Conservation (phyloP, 2,797 vertebrate species). For the Myotis findleyi region DNA sequence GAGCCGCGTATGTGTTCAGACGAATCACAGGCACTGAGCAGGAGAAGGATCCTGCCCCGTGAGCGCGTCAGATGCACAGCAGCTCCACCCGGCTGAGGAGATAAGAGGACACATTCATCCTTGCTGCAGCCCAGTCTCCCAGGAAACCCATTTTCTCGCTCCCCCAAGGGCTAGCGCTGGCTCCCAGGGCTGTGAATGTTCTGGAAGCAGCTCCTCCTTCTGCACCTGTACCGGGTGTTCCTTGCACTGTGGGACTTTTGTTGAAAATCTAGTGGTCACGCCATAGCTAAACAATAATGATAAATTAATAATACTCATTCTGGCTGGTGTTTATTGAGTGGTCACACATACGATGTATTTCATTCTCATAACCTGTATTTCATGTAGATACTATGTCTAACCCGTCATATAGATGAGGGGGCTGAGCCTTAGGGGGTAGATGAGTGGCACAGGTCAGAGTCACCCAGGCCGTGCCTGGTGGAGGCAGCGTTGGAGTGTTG, state of each 20-base stretch:
- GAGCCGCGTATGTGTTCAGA: not conserved
- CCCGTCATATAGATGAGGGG: not conserved
- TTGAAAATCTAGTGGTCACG: not conserved
- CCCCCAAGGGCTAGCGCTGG: not conserved
- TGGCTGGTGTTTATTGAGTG: not conserved
- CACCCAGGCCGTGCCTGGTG: not conserved
- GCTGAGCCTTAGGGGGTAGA: not conserved
- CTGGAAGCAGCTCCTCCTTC: not conserved
- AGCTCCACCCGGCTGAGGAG: not conserved
- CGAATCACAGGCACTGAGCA: not conserved
- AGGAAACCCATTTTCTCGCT: accelerated
- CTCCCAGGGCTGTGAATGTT: not conserved
- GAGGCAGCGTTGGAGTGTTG: not conserved
- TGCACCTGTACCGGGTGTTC: not conserved
- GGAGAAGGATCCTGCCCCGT: not conserved
- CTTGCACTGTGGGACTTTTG: not conserved
- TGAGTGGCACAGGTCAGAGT: not conserved
- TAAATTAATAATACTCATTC: too few relatives aligned
- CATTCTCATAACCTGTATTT: not conserved
- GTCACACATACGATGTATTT: not conserved
- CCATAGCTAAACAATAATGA: too few relatives aligned
- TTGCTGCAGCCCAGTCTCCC: not conserved
- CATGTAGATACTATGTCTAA: not conserved
- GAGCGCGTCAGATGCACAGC: not conserved
- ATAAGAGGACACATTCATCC: not conserved